These are phyloP conservation scores for Toxotes jaculatrix DNA, from an alignment of 2,113 vertebrate species.

Conservation along the genomic window DNA sequence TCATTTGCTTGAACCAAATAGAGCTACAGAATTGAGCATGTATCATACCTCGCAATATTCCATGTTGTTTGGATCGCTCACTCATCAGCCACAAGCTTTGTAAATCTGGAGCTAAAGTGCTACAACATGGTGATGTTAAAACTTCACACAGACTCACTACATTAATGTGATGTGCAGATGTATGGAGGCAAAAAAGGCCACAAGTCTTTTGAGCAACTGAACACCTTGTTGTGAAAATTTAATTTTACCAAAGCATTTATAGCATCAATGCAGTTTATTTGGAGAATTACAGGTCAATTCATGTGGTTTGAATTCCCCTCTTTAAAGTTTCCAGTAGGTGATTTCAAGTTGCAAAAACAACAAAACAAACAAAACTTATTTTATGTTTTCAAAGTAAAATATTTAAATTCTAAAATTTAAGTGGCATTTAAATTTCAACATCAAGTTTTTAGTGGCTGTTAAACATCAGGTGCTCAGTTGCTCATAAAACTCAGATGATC, in stretches of 20 bases:
- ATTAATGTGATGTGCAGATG: slow-evolving; percentile 2
- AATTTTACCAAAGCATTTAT: not conserved
- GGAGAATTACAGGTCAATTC: not conserved
- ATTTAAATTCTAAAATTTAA: not conserved
- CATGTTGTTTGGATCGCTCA: slow-evolving; percentile 38
- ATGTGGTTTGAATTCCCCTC: not conserved
- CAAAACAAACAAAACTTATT: too few species aligned
- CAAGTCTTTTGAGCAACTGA: not conserved
- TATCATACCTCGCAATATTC: slow-evolving; percentile 66
- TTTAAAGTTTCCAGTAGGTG: not conserved
- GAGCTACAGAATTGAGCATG: slow-evolving; percentile 62
- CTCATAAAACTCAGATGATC: not conserved
- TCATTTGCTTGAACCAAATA: slow-evolving; percentile 71
- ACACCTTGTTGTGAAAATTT: not conserved
- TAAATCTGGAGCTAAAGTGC: slow-evolving; percentile 50
- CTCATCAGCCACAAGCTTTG: slow-evolving; percentile 51
- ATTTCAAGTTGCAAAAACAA: not conserved
- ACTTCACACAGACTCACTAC: slow-evolving; percentile 14
- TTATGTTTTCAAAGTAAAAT: not conserved
- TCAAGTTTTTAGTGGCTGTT: rapidly evolving
- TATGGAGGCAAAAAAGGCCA: not conserved
- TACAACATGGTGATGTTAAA: slow-evolving; percentile 31
- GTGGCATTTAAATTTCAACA: not conserved
- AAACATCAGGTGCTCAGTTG: not conserved
- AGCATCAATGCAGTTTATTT: not conserved